phyloP scores from a whole-genome alignment of 2,888 invertebrate genomes.

The Frankliniella intonsa region DNA sequence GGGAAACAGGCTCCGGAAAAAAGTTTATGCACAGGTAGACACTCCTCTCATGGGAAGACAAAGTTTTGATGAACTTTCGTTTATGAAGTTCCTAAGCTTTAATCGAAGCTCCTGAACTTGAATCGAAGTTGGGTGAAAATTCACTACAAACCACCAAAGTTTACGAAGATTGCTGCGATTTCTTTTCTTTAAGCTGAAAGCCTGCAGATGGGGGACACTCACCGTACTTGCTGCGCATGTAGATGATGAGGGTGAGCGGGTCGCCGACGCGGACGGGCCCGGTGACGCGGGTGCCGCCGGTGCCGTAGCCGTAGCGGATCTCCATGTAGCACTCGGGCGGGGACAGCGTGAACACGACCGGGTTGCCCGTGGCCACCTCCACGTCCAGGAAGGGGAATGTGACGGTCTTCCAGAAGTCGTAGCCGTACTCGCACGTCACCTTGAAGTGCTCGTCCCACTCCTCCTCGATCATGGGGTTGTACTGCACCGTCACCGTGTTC shows the following conservation, averaged over 20 bases:
- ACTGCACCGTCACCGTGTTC: constrained; percentile 93
- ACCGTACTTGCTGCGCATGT: constrained; percentile 94
- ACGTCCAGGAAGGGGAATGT: constrained; percentile 92
- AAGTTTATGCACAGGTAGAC: too few relatives aligned
- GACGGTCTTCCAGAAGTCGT: constrained; percentile 95
- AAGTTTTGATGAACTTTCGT: neutral
- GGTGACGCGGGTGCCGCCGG: constrained; percentile 75
- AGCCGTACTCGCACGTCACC: constrained; percentile 93
- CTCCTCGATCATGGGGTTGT: constrained; percentile 87
- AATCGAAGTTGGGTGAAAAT: too few relatives aligned
- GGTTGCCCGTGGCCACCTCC: constrained; percentile 93
- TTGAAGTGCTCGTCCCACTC: constrained; percentile 93
- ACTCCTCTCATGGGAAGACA: neutral
- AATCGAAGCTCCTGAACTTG: too few relatives aligned
- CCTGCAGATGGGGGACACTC: constrained; percentile 42
- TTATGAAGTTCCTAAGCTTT: too few relatives aligned
- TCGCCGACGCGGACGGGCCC: constrained; percentile 90
- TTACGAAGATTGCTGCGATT: too few relatives aligned
- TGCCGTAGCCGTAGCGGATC: constrained; percentile 85
- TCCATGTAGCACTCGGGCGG: constrained; percentile 96
- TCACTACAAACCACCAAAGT: too few relatives aligned
- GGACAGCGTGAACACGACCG: constrained; percentile 85
- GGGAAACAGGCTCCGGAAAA: too few relatives aligned
- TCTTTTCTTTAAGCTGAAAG: too few relatives aligned
- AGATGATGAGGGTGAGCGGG: constrained; percentile 84